These are phyloP conservation scores for Nemapogon koenigi DNA, from an alignment of 2,888 invertebrate genomes.

Conservation along the genomic window DNA sequence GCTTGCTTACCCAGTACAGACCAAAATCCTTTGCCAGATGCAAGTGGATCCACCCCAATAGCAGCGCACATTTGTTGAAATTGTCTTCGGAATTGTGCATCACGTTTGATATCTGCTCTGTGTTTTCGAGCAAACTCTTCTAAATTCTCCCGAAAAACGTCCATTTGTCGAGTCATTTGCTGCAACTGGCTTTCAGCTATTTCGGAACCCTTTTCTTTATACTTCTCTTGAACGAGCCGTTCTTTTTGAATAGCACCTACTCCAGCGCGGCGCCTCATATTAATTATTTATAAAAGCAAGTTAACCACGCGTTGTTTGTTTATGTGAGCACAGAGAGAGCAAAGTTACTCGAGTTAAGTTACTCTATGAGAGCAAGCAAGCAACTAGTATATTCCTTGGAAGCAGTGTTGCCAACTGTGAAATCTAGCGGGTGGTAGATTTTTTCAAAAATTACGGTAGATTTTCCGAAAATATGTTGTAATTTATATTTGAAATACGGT, in stretches of 20 bases:
- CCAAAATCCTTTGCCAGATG: slow-evolving; percentile 98
- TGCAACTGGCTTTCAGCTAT: slow-evolving; percentile 92
- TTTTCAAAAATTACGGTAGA: too few relatives aligned
- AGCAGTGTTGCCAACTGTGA: too few relatives aligned
- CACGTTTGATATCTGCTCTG: slow-evolving; percentile 92
- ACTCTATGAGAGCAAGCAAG: too few relatives aligned
- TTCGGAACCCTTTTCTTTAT: slow-evolving; percentile 89
- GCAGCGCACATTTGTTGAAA: slow-evolving; percentile 99
- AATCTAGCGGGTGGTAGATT: too few relatives aligned
- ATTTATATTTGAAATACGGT: too few relatives aligned
- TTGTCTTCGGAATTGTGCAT: slow-evolving; percentile 92
- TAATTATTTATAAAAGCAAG: slow-evolving; percentile 17
- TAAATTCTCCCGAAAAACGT: slow-evolving; percentile 87
- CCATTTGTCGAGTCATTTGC: slow-evolving; percentile 93
- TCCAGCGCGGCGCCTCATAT: slow-evolving; percentile 83
- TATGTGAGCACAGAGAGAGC: too few relatives aligned
- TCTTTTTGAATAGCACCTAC: slow-evolving; percentile 91
- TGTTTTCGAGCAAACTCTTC: slow-evolving; percentile 97
- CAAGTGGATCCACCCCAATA: slow-evolving; percentile 97
- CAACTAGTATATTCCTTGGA: too few relatives aligned
- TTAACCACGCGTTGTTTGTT: too few relatives aligned
- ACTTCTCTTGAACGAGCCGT: slow-evolving; percentile 85
- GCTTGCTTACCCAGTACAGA: slow-evolving; percentile 78
- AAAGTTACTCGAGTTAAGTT: too few relatives aligned
- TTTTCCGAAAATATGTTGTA: too few relatives aligned